phyloP scores from a whole-genome alignment of 2,888 invertebrate species.

The Synergus japonicus region DNA sequence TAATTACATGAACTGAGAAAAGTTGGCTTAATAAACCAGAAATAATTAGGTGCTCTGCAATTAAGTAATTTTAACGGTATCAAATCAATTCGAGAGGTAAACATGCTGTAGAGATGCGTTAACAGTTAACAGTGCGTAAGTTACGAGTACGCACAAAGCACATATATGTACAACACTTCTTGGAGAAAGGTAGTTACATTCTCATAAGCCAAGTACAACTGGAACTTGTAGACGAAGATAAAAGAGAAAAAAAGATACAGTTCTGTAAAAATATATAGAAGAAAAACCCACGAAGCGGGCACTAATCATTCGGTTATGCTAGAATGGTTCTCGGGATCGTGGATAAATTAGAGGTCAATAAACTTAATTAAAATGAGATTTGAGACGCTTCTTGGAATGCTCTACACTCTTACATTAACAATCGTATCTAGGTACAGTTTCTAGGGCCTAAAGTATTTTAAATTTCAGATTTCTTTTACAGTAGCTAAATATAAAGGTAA shows the following conservation, averaged over 20 bases:
- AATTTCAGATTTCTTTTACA: background rate
- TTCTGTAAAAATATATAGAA: background rate
- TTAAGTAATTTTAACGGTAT: constrained; percentile 32
- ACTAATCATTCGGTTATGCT: background rate
- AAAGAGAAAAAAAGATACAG: background rate
- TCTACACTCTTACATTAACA: too few species aligned
- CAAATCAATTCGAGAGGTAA: constrained; percentile 29
- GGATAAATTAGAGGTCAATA: background rate
- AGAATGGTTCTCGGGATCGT: background rate
- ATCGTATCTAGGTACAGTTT: too few species aligned
- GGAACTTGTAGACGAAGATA: constrained; percentile 4
- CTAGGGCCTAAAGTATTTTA: too few species aligned
- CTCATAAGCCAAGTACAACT: background rate
- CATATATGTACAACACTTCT: background rate
- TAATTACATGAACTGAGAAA: constrained; percentile 15
- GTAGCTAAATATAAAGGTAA: background rate
- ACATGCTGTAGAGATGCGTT: constrained; percentile 35
- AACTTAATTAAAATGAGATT: background rate
- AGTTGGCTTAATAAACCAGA: background rate
- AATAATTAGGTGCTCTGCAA: constrained; percentile 9
- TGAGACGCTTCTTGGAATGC: background rate
- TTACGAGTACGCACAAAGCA: background rate
- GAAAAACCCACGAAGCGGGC: background rate
- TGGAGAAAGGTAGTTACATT: constrained; percentile 12
- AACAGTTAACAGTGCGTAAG: constrained; percentile 31